Evolutionary conservation across 2,888 invertebrate species (phyloP), one percentile per base, ranked within the genome.

Genomic region (Charanyca ferruginea): DNA sequence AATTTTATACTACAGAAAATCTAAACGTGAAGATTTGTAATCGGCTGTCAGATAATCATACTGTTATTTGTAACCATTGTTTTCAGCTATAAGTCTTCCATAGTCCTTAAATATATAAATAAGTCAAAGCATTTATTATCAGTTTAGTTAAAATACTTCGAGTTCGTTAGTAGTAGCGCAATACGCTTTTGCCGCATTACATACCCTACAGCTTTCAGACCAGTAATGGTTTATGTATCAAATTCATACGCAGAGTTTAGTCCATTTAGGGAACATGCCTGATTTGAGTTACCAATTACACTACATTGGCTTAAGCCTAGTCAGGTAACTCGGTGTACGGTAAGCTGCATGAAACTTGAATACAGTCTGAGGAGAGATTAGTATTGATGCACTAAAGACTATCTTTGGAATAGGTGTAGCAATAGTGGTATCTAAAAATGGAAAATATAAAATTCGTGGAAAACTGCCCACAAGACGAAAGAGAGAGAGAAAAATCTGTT

Each of bases 221-320:
- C 22, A 45, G n/a, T 77, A 80, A 73, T 65, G 66, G 73, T 57
- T 62, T 55, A 42, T 54, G 67, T 77, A 83, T 84, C 77, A 79
- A 72, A 73, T 79, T 75, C 63, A 59, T 76, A 73, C 70, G 71
- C 64, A 66, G 63, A 76, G 77, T 69, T 78, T 66, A 64, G 76
- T 67, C 73, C 77, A 79, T 85, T 84, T 79, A 58, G 38, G 69
- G 60, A 73, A 72, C 71, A 72, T 66, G 73, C 77, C 69, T 76
- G 73, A 71, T 73, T 85, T 72, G 65, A 74, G 81, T 86, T 83
- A 83, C 87, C 87, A 85, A 85, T 85, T 85, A 85, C 66, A 47
- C 70, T 45, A 80, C 71, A 77, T 69, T 69, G 72, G 73, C 70
- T 73, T 52, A 72, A 65, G 28, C 61, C 61, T 79, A 75, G 65